Conservation (phyloP, 37 sponge, comb jelly and placozoan species). For the Mnemiopsis leidyi region DNA sequence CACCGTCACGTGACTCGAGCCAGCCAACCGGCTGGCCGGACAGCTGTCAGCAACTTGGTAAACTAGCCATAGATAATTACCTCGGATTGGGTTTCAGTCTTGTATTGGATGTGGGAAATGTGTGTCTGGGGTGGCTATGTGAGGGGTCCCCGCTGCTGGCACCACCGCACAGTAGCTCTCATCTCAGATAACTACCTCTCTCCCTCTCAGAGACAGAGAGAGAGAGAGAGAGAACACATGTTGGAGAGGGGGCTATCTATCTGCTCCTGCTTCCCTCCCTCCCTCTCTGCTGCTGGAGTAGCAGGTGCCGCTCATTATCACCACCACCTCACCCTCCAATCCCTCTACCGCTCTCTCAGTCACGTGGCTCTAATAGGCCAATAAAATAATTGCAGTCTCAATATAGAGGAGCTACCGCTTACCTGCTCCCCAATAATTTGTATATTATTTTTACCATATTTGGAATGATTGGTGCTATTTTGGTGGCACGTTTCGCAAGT, state of each 20-base stretch:
- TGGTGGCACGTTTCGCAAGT: background rate
- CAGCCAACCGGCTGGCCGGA: background rate
- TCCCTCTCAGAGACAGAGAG: background rate
- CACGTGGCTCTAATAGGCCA: background rate
- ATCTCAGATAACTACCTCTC: no score
- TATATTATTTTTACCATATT: background rate
- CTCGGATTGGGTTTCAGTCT: slow-evolving; percentile 46
- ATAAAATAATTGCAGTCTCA: background rate
- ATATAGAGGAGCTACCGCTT: background rate
- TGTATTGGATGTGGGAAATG: slow-evolving; percentile 14
- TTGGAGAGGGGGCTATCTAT: background rate
- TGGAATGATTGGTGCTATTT: background rate
- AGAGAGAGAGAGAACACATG: background rate
- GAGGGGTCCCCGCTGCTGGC: background rate
- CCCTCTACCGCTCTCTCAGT: background rate
- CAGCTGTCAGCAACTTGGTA: slow-evolving; percentile 24
- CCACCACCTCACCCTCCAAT: background rate
- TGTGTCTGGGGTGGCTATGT: background rate
- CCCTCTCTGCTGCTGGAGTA: no score
- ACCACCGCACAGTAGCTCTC: no score
- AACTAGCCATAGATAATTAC: slow-evolving; percentile 35
- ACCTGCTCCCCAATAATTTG: background rate
- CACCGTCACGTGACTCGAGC: background rate
- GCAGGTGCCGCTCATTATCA: background rate
- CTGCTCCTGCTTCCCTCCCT: no score